These are phyloP conservation scores for Enteromius fasciolatus DNA, from an alignment of 2,797 vertebrate genomes.

Conservation along the genomic window DNA sequence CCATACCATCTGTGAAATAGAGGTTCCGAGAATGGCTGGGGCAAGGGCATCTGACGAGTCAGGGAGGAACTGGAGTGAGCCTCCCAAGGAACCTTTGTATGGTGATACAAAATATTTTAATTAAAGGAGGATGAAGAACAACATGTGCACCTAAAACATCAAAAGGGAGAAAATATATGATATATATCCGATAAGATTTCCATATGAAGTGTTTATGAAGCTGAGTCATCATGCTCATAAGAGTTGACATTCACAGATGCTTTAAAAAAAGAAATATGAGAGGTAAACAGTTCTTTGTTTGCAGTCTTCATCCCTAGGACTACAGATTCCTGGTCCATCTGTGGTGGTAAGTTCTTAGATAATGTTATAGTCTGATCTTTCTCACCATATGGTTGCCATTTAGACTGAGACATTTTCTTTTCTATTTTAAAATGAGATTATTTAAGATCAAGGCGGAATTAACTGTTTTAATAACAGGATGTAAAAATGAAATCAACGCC, in stretches of 20 bases:
- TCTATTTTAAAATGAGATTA: background rate
- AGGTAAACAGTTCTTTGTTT: conserved; percentile 11
- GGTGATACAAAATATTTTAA: background rate
- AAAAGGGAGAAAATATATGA: background rate
- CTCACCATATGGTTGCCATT: conserved; percentile 44
- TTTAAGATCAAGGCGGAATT: background rate
- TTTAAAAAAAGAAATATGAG: conserved; percentile 19
- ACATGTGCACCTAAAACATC: conserved; percentile 9
- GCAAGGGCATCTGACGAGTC: conserved; percentile 5
- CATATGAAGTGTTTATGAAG: conserved; percentile 20
- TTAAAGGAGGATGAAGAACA: conserved; percentile 32
- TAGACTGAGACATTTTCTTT: conserved; percentile 16
- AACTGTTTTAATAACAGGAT: conserved; percentile 16
- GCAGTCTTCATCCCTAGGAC: background rate
- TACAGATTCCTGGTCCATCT: conserved; percentile 32
- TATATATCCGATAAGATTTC: conserved; percentile 8
- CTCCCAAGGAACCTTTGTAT: conserved; percentile 1
- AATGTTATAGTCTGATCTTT: conserved; percentile 34
- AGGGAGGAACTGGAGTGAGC: conserved; percentile 28
- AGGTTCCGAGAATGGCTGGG: conserved; percentile 31
- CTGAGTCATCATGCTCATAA: conserved; percentile 14
- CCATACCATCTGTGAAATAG: conserved; percentile 48
- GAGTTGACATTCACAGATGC: conserved; percentile 19
- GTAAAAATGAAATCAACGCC: conserved; percentile 1
- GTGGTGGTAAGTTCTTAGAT: conserved; percentile 21